Percentiles rank a stretch among this genome's conserved stretches.
Conservation (phyloP, 2,797 vertebrate species). For the Semotilus atromaculatus region DNA sequence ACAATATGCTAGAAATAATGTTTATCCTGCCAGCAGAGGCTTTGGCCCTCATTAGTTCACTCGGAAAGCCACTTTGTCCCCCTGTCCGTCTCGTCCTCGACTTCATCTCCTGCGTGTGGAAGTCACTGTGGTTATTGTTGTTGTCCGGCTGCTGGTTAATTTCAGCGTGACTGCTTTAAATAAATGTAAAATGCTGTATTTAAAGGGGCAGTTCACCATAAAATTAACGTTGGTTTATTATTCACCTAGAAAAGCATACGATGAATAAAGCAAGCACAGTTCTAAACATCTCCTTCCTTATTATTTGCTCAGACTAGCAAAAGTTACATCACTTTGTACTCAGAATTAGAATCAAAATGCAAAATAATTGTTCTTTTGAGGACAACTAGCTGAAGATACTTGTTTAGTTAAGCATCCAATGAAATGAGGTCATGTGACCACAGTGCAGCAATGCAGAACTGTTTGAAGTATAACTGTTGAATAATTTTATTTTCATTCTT, state of each 20-base stretch:
- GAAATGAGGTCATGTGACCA: background rate
- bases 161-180: background rate
- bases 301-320: background rate
- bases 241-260: background rate
- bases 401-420: background rate
- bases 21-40: constrained; percentile 75
- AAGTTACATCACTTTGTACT: background rate
- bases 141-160: background rate
- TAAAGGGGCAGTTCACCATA: background rate
- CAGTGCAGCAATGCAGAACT: background rate
- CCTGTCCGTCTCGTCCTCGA: constrained; percentile 16
- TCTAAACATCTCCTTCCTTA: background rate
- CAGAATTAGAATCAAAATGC: background rate
- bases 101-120: constrained; percentile 57
- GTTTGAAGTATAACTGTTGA: background rate
- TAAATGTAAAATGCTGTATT: background rate
- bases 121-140: constrained; percentile 43
- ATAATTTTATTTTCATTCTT: too few relatives aligned
- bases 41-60: constrained; percentile 76
- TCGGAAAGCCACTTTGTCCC: constrained; percentile 49
- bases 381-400: background rate
- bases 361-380: background rate
- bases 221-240: background rate
- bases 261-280: background rate
- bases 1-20: constrained; percentile 83